A percentile compares a stretch with the other conserved stretches of the same genome.
phyloP scores from a whole-genome alignment of 2,113 vertebrate genomes.

The Pelmatolapia mariae region DNA sequence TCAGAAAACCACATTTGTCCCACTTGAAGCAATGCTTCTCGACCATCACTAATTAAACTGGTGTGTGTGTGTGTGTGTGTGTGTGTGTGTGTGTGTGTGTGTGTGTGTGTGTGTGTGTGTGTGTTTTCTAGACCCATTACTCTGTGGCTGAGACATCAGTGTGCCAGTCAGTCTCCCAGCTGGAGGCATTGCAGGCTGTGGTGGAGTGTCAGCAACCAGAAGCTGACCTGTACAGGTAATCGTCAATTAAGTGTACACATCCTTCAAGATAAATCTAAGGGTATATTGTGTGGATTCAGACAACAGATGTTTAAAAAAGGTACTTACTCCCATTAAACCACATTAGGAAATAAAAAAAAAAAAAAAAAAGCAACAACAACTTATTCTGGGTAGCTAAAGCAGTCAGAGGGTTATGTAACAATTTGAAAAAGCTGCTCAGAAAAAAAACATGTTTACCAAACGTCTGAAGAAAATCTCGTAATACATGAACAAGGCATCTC shows the following conservation, averaged over 20 bases:
- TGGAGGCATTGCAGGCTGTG: constrained; percentile 88
- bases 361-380: background rate
- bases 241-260: background rate
- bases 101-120: background rate
- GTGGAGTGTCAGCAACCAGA: constrained; percentile 97
- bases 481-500: background rate
- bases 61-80: no score
- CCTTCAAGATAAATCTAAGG: background rate
- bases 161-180: constrained; percentile 84
- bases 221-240: constrained; percentile 92
- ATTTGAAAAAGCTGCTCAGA: background rate
- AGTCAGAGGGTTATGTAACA: background rate
- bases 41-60: background rate
- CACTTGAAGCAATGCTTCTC: background rate
- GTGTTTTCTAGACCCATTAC: constrained; percentile 77
- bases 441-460: background rate
- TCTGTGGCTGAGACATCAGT: constrained; percentile 90
- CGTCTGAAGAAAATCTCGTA: background rate
- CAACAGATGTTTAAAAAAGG: background rate
- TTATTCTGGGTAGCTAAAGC: background rate
- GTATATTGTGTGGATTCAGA: fast-evolving
- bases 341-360: background rate
- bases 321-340: background rate
- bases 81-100: no score
- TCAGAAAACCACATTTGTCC: background rate